A percentile compares a stretch with the other conserved stretches of the same genome.
Evolutionary conservation across 2,888 invertebrate species (phyloP).

Genomic region (Cantharis lateralis): DNA sequence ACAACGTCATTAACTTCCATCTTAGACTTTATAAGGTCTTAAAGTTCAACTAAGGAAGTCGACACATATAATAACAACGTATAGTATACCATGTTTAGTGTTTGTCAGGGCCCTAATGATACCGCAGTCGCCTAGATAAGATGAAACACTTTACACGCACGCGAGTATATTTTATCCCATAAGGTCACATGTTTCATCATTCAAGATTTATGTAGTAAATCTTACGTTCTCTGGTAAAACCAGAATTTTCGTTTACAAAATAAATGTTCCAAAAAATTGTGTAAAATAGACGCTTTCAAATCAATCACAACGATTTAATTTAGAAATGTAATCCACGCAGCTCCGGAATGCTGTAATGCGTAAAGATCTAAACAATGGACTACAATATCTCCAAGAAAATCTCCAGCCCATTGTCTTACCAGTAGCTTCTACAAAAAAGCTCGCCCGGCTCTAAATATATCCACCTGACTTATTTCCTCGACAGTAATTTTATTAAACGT

Average conservation of each 20-base stretch:
- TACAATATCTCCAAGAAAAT: too few relatives aligned
- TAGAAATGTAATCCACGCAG: too few relatives aligned
- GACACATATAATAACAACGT: slow-evolving; percentile 23
- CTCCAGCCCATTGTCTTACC: too few relatives aligned
- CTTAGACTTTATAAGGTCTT: slow-evolving; percentile 25
- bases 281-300: not conserved
- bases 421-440: too few relatives aligned
- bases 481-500: too few relatives aligned
- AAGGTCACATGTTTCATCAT: slow-evolving; percentile 20
- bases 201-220: slow-evolving; percentile 8
- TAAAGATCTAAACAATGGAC: too few relatives aligned
- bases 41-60: slow-evolving; percentile 23
- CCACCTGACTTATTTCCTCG: too few relatives aligned
- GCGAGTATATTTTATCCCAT: slow-evolving; percentile 16
- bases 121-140: slow-evolving; percentile 20
- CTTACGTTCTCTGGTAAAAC: not conserved
- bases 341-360: too few relatives aligned
- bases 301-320: not conserved
- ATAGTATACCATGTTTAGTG: slow-evolving; percentile 19
- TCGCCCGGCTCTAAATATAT: too few relatives aligned
- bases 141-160: slow-evolving; percentile 24
- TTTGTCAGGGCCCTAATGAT: slow-evolving; percentile 21
- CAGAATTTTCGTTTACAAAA: not conserved
- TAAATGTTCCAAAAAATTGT: not conserved
- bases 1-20: slow-evolving; percentile 25